phyloP scores from a whole-genome alignment of 2,113 vertebrate species.

The Siniperca chuatsi region DNA sequence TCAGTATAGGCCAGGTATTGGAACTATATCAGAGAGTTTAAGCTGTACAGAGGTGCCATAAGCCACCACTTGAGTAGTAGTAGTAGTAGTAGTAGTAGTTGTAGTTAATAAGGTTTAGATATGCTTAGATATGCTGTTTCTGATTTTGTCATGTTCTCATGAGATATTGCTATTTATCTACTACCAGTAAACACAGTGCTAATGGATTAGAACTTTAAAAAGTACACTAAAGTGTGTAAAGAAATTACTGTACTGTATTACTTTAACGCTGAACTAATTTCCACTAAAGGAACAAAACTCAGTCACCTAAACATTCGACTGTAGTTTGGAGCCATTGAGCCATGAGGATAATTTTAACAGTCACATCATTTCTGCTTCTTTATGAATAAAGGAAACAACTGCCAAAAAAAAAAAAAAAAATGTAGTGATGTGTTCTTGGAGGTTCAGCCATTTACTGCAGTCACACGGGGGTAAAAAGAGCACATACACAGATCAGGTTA shows the following conservation, averaged over 20 bases:
- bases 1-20: too few relatives aligned
- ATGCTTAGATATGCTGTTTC: too few relatives aligned
- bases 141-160: neutral
- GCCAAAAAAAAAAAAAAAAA: too few relatives aligned
- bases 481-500: conserved; percentile 22
- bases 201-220: neutral
- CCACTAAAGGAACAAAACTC: too few relatives aligned
- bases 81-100: too few relatives aligned
- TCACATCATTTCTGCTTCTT: neutral
- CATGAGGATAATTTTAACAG: neutral
- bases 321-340: neutral
- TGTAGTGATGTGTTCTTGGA: neutral
- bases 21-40: too few relatives aligned
- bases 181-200: neutral
- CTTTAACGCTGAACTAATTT: too few relatives aligned
- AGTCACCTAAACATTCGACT: neutral
- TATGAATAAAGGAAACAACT: neutral
- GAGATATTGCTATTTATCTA: neutral
- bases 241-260: too few relatives aligned
- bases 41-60: too few relatives aligned
- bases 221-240: too few relatives aligned
- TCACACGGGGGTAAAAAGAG: neutral
- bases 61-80: too few relatives aligned
- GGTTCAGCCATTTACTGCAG: neutral
- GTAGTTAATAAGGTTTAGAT: too few relatives aligned